Base-by-base conservation (phyloP, 1,140 invertebrate genomes). In the Trichonephila clavipes region DNA sequence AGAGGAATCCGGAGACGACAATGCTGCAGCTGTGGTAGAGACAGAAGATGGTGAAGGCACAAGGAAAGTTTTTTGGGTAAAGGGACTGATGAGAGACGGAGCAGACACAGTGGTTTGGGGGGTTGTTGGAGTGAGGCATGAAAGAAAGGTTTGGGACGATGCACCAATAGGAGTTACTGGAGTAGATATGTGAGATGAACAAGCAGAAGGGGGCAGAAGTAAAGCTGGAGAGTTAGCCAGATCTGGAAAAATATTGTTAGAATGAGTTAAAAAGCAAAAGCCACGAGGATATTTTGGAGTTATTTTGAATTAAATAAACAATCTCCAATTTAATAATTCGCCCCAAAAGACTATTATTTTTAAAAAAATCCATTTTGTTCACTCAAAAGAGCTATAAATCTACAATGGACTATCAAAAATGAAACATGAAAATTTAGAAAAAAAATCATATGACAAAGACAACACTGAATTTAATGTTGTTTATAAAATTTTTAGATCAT, bases 51-150 rank as follows among this genome's bases (percentile, higher is more conserved):
- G 89, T 77, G 94, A 88, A 87, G 95, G 92, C 34, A 92, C 92
- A 83, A 85, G 77, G 16, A 92, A 87, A 28, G 64, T 91, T 88
- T 87, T 91, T 28, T 92, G 88, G 81, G 94, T 72, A 61, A 94
- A 90, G 62, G 94, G 81, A 77, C 94, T 94, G 92, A 94, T 94
- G 28, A 94, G 92, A 44, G 95, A 93, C n/a, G 95, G 94, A 88
- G 81, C 89, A 90, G 92, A 94, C 21, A 94, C 8, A 21, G 89
- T 21, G 16, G 92, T 69, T 66, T 94, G 51, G 24, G 91, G 85
- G 34, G 88, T 88, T 85, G 66, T 94, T 64, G 94, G 94, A 24
- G 95, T 95, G 12, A 93, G 94, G 44, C 95, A 81, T n/a, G 93
- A 85, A 19, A 94, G 82, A 44, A 94, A 90, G 59, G 92, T 93